These are phyloP conservation scores for Antrozous pallidus DNA, from an alignment of 2,797 vertebrate genomes.

Conservation along the genomic window DNA sequence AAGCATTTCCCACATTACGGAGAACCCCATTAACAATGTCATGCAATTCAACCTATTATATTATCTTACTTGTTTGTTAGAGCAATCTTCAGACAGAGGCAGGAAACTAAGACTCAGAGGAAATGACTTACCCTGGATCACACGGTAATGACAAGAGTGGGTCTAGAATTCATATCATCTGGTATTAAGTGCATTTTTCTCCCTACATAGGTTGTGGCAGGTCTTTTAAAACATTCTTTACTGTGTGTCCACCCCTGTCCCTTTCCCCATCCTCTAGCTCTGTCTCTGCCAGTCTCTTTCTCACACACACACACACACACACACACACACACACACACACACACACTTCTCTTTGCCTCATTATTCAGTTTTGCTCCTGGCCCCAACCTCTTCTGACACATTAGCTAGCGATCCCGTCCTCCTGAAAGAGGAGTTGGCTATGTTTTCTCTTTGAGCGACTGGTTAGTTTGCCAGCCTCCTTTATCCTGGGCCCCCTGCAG, in stretches of 20 bases:
- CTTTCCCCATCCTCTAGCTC: neutral
- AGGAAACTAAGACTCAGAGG: neutral
- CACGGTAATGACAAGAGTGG: neutral
- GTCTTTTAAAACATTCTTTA: neutral
- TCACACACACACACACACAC: neutral
- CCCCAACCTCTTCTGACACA: neutral
- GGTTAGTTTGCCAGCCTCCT: slow-evolving; percentile 22
- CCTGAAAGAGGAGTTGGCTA: neutral
- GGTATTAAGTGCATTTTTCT: neutral
- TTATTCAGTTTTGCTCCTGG: neutral
- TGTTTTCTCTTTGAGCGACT: neutral
- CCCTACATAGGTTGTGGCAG: neutral
- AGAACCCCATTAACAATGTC: neutral
- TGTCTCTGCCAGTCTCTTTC: neutral
- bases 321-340: neutral
- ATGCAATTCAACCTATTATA: neutral
- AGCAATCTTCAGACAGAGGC: neutral
- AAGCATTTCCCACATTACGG: neutral
- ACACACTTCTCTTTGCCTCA: neutral
- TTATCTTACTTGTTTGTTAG: neutral
- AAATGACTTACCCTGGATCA: neutral
- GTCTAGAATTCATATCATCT: neutral
- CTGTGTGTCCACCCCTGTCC: neutral
- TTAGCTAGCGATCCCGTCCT: neutral
- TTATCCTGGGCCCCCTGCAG: neutral